Evolutionary conservation across 2,113 vertebrate species (phyloP).

Genomic region (Cheirogaleus medius): DNA sequence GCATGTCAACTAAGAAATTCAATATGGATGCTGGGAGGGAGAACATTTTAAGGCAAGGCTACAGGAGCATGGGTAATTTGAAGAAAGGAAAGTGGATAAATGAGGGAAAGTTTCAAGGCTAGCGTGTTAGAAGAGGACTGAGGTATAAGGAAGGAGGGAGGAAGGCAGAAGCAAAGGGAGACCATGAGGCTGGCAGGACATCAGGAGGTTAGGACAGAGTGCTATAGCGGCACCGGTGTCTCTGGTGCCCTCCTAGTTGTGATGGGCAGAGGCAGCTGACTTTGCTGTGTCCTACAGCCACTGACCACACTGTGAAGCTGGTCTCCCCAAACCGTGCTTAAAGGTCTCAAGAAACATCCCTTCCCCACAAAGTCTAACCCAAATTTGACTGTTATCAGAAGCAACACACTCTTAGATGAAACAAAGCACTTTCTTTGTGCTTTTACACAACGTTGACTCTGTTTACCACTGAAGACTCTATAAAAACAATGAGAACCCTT

Average conservation of each 20-base stretch:
- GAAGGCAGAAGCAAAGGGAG: neutral
- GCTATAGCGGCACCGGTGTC: neutral
- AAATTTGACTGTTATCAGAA: neutral
- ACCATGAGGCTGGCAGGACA: rapidly evolving
- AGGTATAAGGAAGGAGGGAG: neutral
- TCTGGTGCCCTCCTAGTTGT: neutral
- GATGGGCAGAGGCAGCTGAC: neutral
- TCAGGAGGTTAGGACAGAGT: neutral
- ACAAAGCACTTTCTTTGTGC: neutral
- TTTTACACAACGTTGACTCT: conserved; percentile 15
- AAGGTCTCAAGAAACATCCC: neutral
- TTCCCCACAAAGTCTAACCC: neutral
- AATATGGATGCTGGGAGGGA: neutral
- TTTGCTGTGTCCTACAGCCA: neutral
- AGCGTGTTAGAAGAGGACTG: neutral
- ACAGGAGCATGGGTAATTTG: neutral
- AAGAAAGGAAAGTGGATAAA: neutral
- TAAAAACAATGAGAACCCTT: neutral
- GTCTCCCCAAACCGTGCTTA: neutral
- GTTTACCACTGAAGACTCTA: neutral
- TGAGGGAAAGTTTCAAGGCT: neutral
- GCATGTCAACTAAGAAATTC: neutral
- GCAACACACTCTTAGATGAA: neutral
- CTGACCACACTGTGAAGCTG: neutral
- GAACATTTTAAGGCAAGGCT: neutral